Evolutionary conservation across 1,140 invertebrate species (phyloP).

Genomic region (Drosophila kurseongensis): DNA sequence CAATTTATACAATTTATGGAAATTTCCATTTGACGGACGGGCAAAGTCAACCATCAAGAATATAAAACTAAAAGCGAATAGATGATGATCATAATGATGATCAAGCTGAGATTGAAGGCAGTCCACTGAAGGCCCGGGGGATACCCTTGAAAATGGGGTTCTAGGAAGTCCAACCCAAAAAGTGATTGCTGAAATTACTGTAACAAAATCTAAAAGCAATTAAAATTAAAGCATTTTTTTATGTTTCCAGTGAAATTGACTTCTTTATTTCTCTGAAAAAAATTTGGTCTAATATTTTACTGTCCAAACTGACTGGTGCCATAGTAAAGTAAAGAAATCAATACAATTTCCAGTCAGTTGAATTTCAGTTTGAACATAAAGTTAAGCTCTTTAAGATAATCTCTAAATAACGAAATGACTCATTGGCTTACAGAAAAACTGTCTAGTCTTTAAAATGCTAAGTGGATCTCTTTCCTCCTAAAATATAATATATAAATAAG

Average conservation of each 20-base stretch:
- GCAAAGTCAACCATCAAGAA: slow-evolving; percentile 22
- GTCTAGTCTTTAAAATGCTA: neutral
- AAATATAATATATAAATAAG: neutral
- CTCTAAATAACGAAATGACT: neutral
- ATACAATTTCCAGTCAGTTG: too few species aligned
- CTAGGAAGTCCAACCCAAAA: slow-evolving; percentile 15
- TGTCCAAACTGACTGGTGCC: too few species aligned
- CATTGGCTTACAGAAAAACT: neutral
- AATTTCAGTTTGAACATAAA: too few species aligned
- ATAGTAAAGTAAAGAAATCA: too few species aligned
- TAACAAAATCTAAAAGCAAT: slow-evolving; percentile 22
- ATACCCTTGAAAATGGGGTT: slow-evolving; percentile 23
- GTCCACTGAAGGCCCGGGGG: slow-evolving; percentile 5
- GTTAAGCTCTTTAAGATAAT: neutral
- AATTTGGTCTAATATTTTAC: neutral
- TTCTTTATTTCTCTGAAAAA: neutral
- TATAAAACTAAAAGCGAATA: slow-evolving; percentile 5
- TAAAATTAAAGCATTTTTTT: slow-evolving; percentile 7
- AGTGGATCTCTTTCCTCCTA: neutral
- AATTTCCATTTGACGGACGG: slow-evolving; percentile 46
- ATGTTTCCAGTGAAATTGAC: neutral
- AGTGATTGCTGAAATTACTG: slow-evolving; percentile 1
- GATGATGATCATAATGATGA: slow-evolving; percentile 20
- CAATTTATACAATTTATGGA: slow-evolving; percentile 53
- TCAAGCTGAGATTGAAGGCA: slow-evolving; percentile 13